Evolutionary conservation across 2,113 vertebrate genomes (phyloP).

Genomic region (Danio rerio): GRCz12tu NC_133178.1:15447501-15448000

Average conservation of each 20-base stretch:
- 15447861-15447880: slow-evolving; percentile 60
- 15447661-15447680: slow-evolving; percentile 74
- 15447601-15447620: slow-evolving; percentile 81
- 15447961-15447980: slow-evolving; percentile 18
- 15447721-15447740: slow-evolving; percentile 74
- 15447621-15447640: slow-evolving; percentile 86
- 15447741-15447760: slow-evolving; percentile 77
- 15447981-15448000: not conserved
- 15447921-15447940: slow-evolving; percentile 53
- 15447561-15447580: slow-evolving; percentile 65
- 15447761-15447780: slow-evolving; percentile 75
- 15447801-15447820: slow-evolving; percentile 60
- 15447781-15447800: slow-evolving; percentile 70
- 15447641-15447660: slow-evolving; percentile 88
- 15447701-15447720: slow-evolving; percentile 69
- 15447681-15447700: slow-evolving; percentile 73
- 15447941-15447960: not conserved
- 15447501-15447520: slow-evolving; percentile 62
- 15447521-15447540: slow-evolving; percentile 53
- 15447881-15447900: slow-evolving; percentile 55
- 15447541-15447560: slow-evolving; percentile 62
- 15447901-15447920: slow-evolving; percentile 60
- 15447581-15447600: slow-evolving; percentile 77
- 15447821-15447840: slow-evolving; percentile 66
- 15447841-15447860: slow-evolving; percentile 61